phyloP scores from a whole-genome alignment of 2,888 invertebrate species.

The Steinernema hermaphroditum region DNA sequence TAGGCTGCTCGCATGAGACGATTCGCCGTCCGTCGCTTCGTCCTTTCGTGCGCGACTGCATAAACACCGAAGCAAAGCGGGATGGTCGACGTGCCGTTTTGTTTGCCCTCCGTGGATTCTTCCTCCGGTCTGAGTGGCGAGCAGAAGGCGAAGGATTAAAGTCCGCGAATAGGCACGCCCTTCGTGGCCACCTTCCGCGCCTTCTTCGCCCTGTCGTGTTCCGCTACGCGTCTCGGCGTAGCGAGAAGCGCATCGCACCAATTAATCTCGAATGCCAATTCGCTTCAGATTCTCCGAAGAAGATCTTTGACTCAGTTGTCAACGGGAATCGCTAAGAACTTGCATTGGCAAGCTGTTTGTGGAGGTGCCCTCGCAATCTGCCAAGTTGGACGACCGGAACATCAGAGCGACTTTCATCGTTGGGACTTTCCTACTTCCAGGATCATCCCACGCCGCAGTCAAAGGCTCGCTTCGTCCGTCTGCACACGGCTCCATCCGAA shows the following conservation, averaged over 20 bases:
- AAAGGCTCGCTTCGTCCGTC: too few relatives aligned
- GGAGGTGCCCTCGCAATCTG: slow-evolving; percentile 30
- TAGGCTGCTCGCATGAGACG: slow-evolving; percentile 3
- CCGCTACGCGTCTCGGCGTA: too few relatives aligned
- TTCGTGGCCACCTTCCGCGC: not conserved
- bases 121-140: not conserved
- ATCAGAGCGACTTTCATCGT: slow-evolving; percentile 7
- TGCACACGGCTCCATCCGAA: slow-evolving; percentile 2
- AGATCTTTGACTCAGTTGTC: slow-evolving; percentile 29
- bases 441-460: slow-evolving; percentile 14
- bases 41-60: slow-evolving; percentile 17
- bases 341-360: slow-evolving; percentile 31
- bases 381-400: slow-evolving; percentile 26
- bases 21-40: not conserved
- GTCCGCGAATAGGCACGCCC: not conserved
- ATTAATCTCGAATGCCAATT: not conserved
- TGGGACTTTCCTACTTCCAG: not conserved
- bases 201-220: too few relatives aligned
- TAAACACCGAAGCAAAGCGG: slow-evolving; percentile 14
- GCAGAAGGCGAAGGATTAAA: slow-evolving; percentile 1
- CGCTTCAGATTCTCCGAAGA: slow-evolving; percentile 24
- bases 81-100: slow-evolving; percentile 18
- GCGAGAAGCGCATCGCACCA: too few relatives aligned
- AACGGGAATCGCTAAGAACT: slow-evolving; percentile 31
- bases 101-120: slow-evolving; percentile 2